Evolutionary conservation across 2,113 vertebrate genomes (phyloP).

Genomic region (Benitochromis conjunctus): DNA sequence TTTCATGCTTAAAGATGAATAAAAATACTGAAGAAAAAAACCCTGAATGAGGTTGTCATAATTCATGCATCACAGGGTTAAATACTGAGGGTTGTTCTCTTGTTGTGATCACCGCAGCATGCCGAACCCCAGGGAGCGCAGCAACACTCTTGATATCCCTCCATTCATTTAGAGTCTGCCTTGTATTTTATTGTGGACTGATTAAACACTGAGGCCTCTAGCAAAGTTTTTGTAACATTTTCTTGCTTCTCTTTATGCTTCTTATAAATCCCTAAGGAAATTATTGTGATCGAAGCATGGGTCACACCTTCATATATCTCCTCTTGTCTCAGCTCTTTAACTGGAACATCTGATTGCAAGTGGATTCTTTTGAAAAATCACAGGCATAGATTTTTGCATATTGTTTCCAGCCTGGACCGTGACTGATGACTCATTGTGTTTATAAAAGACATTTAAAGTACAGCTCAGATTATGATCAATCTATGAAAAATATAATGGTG

Average conservation of each 20-base stretch:
- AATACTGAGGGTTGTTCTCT: not conserved
- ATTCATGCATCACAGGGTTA: too few relatives aligned
- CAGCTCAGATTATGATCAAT: not conserved
- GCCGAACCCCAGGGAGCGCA: not conserved
- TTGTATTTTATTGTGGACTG: not conserved
- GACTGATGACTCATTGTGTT: not conserved
- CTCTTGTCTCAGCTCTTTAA: fast-evolving
- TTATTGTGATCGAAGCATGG: fast-evolving
- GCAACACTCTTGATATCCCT: not conserved
- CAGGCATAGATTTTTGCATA: fast-evolving
- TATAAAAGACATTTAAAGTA: not conserved
- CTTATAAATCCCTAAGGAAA: not conserved
- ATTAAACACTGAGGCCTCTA: fast-evolving
- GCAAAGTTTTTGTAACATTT: not conserved
- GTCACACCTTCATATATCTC: not conserved
- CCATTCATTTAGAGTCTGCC: fast-evolving
- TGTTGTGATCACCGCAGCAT: not conserved
- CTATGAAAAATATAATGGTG: not conserved
- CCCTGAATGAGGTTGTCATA: too few relatives aligned
- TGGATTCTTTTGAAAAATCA: fast-evolving
- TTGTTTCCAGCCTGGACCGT: fast-evolving
- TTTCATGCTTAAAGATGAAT: too few relatives aligned
- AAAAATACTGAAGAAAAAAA: too few relatives aligned
- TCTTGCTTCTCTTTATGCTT: not conserved
- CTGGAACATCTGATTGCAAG: not conserved